Evolutionary conservation across 2,113 vertebrate genomes (phyloP).

Genomic region (Dasyurus viverrinus): DNA sequence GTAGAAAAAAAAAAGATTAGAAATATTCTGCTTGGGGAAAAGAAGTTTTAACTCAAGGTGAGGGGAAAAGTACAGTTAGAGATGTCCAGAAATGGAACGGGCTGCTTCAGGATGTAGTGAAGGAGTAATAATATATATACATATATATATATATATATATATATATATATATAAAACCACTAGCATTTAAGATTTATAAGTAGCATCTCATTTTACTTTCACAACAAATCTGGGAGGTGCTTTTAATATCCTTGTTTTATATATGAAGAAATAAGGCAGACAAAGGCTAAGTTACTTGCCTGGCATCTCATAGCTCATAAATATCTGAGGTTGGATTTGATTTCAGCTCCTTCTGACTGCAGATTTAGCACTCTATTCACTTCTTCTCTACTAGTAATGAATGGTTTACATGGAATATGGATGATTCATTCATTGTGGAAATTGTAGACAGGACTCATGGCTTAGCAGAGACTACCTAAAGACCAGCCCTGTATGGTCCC

Average conservation of each 20-base stretch:
- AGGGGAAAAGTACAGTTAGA: not conserved
- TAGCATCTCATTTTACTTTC: not conserved
- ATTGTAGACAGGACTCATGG: too few relatives aligned
- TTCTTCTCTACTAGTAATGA: too few relatives aligned
- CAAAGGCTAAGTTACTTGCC: not conserved
- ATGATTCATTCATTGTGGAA: too few relatives aligned
- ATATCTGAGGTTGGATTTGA: too few relatives aligned
- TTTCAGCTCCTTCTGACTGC: too few relatives aligned
- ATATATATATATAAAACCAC: not conserved
- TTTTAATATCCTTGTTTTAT: not conserved
- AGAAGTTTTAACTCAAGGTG: not conserved
- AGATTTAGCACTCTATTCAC: too few relatives aligned
- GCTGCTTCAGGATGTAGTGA: not conserved
- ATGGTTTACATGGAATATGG: too few relatives aligned
- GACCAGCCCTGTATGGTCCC: too few relatives aligned
- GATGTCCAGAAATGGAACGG: not conserved
- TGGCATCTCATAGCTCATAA: not conserved
- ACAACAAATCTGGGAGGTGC: not conserved
- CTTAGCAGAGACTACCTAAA: too few relatives aligned
- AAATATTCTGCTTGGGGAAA: not conserved
- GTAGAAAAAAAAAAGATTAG: not conserved
- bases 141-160: too few relatives aligned
- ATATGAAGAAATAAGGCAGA: not conserved
- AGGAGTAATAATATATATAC: not conserved
- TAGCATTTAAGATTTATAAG: not conserved